These are phyloP conservation scores for Aeoliscus strigatus DNA, from an alignment of 2,797 vertebrate species.

Conservation along the genomic window DNA sequence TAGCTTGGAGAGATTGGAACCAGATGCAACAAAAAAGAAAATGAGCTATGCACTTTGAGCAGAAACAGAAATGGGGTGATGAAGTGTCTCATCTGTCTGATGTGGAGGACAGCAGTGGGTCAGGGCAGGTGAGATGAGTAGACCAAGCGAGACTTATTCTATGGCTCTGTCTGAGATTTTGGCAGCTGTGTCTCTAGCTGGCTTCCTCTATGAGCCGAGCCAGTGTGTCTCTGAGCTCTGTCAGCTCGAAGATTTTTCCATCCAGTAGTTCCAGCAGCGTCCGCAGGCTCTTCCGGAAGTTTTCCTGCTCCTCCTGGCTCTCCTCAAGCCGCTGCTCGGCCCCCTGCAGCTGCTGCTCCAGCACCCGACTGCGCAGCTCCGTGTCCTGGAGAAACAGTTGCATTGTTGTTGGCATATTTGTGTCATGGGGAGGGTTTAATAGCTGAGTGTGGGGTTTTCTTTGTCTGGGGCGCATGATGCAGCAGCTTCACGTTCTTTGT, in stretches of 20 bases:
- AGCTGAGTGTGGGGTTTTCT: neutral
- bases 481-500: too few relatives aligned
- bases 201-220: slow-evolving; percentile 95
- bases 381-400: slow-evolving; percentile 78
- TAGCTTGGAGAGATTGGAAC: slow-evolving; percentile 35
- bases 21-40: slow-evolving; percentile 21
- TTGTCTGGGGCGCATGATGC: neutral
- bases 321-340: slow-evolving; percentile 94
- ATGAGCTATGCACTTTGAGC: slow-evolving; percentile 56
- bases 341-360: slow-evolving; percentile 90
- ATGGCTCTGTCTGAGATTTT: slow-evolving; percentile 59
- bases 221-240: slow-evolving; percentile 95
- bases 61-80: slow-evolving; percentile 51
- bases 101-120: slow-evolving; percentile 5
- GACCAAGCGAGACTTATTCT: slow-evolving; percentile 43
- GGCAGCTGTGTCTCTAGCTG: slow-evolving; percentile 80
- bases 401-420: slow-evolving; percentile 1
- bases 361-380: slow-evolving; percentile 89
- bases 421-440: neutral
- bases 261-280: slow-evolving; percentile 97
- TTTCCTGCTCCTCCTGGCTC: slow-evolving; percentile 95
- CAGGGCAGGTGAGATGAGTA: slow-evolving; percentile 6
- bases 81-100: slow-evolving; percentile 40
- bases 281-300: slow-evolving; percentile 96
- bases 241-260: slow-evolving; percentile 98